Evolutionary conservation across 1,140 invertebrate species (phyloP).

Genomic region (Calliopsis andreniformis): DNA sequence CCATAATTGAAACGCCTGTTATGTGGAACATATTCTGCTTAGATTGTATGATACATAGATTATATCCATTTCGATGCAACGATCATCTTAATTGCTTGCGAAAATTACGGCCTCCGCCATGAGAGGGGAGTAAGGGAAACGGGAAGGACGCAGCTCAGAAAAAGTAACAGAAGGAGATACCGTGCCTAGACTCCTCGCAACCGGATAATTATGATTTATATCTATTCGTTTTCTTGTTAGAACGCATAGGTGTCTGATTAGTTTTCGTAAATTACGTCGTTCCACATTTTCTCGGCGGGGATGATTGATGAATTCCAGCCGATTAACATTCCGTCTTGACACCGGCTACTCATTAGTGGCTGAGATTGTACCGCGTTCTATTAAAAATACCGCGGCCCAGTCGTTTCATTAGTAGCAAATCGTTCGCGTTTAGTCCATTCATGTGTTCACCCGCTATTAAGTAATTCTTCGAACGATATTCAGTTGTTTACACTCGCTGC

Average conservation of each 20-base stretch:
- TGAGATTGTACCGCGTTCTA: conserved; percentile 50
- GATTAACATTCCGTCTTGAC: conserved; percentile 69
- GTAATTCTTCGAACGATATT: not conserved
- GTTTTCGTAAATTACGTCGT: conserved; percentile 71
- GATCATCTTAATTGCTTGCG: too few species aligned
- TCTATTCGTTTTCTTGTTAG: conserved; percentile 50
- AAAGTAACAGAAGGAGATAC: conserved; percentile 41
- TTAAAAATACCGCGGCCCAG: conserved; percentile 55
- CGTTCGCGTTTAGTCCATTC: conserved; percentile 40
- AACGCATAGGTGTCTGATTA: conserved; percentile 64
- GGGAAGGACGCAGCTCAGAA: not conserved
- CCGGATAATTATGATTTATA: conserved; percentile 65
- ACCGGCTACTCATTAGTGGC: conserved; percentile 60
- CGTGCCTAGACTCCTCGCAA: conserved; percentile 49
- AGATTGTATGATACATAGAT: too few species aligned
- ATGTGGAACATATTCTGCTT: too few species aligned
- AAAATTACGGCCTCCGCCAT: too few species aligned
- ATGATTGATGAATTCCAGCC: conserved; percentile 68
- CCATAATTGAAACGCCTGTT: too few species aligned
- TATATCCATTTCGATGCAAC: too few species aligned
- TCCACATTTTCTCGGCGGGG: conserved; percentile 59
- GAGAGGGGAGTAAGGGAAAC: too few species aligned
- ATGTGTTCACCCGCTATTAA: conserved; percentile 1
- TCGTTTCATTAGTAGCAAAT: conserved; percentile 57
- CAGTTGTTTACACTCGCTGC: conserved; percentile 1